Conservation (phyloP, 2,797 vertebrate genomes). For the Anguilla megastoma region DNA sequence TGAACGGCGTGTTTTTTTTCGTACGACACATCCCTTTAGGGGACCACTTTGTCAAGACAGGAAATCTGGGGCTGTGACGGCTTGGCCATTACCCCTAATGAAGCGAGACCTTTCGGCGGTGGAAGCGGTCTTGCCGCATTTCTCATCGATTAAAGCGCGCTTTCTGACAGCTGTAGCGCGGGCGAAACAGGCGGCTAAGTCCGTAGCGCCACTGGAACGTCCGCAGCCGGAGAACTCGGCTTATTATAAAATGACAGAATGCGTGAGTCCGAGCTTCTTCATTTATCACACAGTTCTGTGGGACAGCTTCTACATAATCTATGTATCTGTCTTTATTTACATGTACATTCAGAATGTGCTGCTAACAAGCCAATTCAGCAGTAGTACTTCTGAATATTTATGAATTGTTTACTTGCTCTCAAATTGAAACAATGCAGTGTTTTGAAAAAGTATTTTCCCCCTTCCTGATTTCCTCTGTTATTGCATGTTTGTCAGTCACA, state of each 20-base stretch:
- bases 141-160: conserved; percentile 2
- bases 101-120: neutral
- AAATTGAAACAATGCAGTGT: too few species aligned
- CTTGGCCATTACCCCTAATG: neutral
- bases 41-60: neutral
- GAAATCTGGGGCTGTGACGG: conserved; percentile 4
- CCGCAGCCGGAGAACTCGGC: neutral
- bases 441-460: too few species aligned
- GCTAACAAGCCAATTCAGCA: neutral
- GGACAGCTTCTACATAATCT: neutral
- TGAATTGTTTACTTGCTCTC: too few species aligned
- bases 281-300: neutral
- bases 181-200: neutral
- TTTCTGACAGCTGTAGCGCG: conserved; percentile 9
- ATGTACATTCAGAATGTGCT: neutral
- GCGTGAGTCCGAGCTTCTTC: neutral
- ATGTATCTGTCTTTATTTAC: neutral
- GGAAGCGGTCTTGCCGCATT: neutral
- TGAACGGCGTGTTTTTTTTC: neutral
- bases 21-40: neutral
- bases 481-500: too few species aligned
- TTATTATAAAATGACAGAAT: neutral
- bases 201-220: neutral
- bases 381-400: too few species aligned
- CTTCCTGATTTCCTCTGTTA: too few species aligned